Conservation (phyloP, 2,888 invertebrate genomes). For the Calliopum simillimum region DNA sequence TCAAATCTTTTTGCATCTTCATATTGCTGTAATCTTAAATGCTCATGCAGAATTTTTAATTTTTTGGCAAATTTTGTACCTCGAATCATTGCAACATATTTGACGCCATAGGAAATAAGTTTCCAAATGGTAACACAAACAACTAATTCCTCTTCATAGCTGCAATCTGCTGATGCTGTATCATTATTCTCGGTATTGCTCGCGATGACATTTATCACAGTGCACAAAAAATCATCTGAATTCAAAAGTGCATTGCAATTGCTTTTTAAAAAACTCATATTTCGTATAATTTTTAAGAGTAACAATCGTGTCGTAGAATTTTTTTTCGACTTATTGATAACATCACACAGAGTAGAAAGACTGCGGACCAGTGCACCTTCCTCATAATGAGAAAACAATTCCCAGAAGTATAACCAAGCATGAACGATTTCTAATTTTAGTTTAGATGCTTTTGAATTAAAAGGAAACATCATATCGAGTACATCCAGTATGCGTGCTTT, state of each 20-base stretch:
- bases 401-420: slow-evolving; percentile 64
- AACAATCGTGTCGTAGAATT: slow-evolving; percentile 48
- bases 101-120: slow-evolving; percentile 60
- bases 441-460: slow-evolving; percentile 50
- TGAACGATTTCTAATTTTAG: slow-evolving; percentile 53
- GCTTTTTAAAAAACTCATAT: slow-evolving; percentile 61
- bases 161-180: slow-evolving; percentile 35
- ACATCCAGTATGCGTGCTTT: slow-evolving; percentile 61
- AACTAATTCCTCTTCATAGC: slow-evolving; percentile 58
- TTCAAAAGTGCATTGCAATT: slow-evolving; percentile 59
- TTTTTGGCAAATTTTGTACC: slow-evolving; percentile 58
- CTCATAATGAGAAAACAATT: slow-evolving; percentile 61
- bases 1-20: slow-evolving; percentile 41
- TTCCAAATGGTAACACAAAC: slow-evolving; percentile 59
- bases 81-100: slow-evolving; percentile 59
- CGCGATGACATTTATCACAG: slow-evolving; percentile 51
- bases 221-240: slow-evolving; percentile 52
- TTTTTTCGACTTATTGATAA: slow-evolving; percentile 50
- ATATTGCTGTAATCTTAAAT: slow-evolving; percentile 42
- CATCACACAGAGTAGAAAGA: slow-evolving; percentile 53
- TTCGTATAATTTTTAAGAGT: slow-evolving; percentile 60
- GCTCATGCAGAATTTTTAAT: slow-evolving; percentile 50
- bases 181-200: slow-evolving; percentile 41
- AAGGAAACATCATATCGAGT: slow-evolving; percentile 61
- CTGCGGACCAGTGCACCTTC: slow-evolving; percentile 58